These are phyloP conservation scores for Hydrolagus colliei DNA, from an alignment of 2,797 vertebrate species.

Conservation along the genomic window DNA sequence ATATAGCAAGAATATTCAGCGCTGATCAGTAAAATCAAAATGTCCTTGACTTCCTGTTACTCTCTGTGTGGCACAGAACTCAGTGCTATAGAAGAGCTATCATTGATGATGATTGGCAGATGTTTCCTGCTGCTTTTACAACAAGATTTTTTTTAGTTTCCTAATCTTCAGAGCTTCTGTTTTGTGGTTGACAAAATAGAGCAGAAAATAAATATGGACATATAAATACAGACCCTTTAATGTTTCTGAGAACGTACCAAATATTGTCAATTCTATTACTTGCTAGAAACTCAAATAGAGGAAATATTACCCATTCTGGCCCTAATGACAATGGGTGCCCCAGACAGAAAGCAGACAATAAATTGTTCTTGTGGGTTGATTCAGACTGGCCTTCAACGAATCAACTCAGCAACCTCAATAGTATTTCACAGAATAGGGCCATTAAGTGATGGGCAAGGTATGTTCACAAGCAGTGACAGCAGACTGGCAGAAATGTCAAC, in stretches of 20 bases:
- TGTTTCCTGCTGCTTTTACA: constrained; percentile 12
- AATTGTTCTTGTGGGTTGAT: no score
- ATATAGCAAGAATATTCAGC: no score
- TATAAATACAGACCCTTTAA: neutral
- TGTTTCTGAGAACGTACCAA: neutral
- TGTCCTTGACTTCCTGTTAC: neutral
- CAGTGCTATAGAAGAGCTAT: neutral
- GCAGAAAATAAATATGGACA: neutral
- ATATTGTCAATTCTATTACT: neutral
- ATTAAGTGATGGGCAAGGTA: no score
- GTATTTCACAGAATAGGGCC: no score
- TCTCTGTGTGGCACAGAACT: no score
- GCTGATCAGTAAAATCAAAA: neutral
- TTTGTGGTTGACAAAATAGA: neutral
- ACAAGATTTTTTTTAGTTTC: neutral
- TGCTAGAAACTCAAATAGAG: neutral
- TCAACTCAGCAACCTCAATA: no score
- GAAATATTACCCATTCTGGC: neutral
- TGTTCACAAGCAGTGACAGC: no score
- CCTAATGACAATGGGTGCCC: no score
- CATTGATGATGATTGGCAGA: neutral
- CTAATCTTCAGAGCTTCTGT: neutral
- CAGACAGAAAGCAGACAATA: no score
- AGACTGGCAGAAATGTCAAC: no score
- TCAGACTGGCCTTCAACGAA: no score